Evolutionary conservation across 2,888 invertebrate genomes (phyloP), one percentile per base, ranked within the genome.

Genomic region (Tribolium freemani): DNA sequence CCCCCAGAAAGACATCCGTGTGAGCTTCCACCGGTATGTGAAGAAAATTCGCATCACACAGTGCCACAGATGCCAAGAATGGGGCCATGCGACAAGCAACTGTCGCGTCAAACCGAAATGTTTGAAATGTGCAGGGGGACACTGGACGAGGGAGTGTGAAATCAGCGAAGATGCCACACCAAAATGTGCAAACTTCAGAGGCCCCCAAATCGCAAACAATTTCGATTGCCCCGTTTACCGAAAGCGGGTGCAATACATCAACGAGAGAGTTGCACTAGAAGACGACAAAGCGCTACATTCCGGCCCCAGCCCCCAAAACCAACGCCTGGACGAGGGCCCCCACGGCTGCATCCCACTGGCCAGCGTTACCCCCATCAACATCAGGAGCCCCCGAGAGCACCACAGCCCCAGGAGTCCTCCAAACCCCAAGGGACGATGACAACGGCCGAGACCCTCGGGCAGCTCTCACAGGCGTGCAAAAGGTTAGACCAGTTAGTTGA

Each of bases 61-160:
- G 67, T 82, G 80, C 66, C 79, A 80, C 26, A 58, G 77, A 13
- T 83, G 81, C 54, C 81, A 83, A 72, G n/a, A n/a, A n/a, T n/a
- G n/a, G n/a, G n/a, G n/a, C n/a, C n/a, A n/a, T n/a, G n/a, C n/a
- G n/a, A n/a, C 66, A 72, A 16, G 64, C 5, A 78, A 80, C 48
- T 82, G 81, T 44, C 71, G 54, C 11, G 77, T 71, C 5, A 51
- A 72, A n/a, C 76, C 79, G 0, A 76, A 61, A 5, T 81, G 80
- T 58, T 38, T 81, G 9, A 81, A 81, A 69, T 80, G 81, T 64
- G 78, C 78, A 1, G 70, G 56, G 45, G 51, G 72, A 0, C 83
- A 83, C 48, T 38, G 74, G 2, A 82, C 82, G 0, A 77, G 58
- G 16, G 75, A 79, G 0, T 83, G 83, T 51, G 57, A 3, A 6